phyloP scores from a whole-genome alignment of 2,797 vertebrate genomes.

The Macropus fuliginosus region DNA sequence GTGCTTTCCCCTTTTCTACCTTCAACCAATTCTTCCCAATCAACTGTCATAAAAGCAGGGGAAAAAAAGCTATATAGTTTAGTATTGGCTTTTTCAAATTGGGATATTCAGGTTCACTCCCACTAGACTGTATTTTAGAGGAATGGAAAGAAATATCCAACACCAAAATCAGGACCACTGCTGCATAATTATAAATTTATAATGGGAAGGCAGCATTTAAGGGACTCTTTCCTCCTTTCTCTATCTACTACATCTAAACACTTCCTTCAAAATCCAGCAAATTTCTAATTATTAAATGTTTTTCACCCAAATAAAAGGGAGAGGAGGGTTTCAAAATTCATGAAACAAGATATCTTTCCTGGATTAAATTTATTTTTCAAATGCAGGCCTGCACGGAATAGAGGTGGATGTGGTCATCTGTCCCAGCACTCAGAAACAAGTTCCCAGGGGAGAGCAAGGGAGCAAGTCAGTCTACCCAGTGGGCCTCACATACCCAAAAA shows the following conservation, averaged over 20 bases:
- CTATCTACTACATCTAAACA: constrained; percentile 47
- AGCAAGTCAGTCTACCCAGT: not conserved
- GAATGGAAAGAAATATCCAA: not conserved
- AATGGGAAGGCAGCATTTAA: not conserved
- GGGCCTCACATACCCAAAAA: not conserved
- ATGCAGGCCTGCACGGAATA: constrained; percentile 86
- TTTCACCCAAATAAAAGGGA: not conserved
- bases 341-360: constrained; percentile 37
- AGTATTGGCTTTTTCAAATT: constrained; percentile 14
- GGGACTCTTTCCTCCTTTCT: not conserved
- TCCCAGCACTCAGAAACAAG: constrained; percentile 93
- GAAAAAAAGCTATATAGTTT: not conserved
- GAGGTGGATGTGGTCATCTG: constrained; percentile 91
- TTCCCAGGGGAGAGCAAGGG: constrained; percentile 85
- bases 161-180: not conserved
- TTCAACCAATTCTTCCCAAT: not conserved
- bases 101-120: constrained; percentile 12
- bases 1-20: not conserved
- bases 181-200: not conserved
- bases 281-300: constrained; percentile 49
- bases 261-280: constrained; percentile 30
- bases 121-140: constrained; percentile 22
- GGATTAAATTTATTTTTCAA: constrained; percentile 9
- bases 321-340: constrained; percentile 43
- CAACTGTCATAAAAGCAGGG: not conserved